These are phyloP conservation scores for Dexiosoma caninum DNA, from an alignment of 2,888 invertebrate species.

Conservation along the genomic window DNA sequence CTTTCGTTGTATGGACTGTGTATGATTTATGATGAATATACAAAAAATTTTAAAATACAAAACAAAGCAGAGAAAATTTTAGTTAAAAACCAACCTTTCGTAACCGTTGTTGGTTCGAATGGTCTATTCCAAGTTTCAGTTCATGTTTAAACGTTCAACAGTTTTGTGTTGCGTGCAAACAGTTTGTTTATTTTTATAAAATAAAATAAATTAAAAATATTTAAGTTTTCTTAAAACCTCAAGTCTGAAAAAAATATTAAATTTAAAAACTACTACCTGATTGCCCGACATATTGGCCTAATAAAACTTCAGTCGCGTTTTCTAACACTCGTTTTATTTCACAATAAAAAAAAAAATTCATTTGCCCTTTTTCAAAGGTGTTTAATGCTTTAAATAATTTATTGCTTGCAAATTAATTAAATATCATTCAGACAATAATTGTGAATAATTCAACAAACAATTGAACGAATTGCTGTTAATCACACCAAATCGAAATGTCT, in stretches of 20 bases:
- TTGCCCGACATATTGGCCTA: neutral
- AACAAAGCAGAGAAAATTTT: slow-evolving; percentile 30
- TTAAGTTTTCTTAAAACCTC: slow-evolving; percentile 4
- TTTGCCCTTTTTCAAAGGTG: slow-evolving; percentile 1
- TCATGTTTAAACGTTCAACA: slow-evolving; percentile 51
- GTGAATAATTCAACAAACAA: neutral
- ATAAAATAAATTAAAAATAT: slow-evolving; percentile 7
- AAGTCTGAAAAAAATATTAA: neutral
- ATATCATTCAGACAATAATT: too few species aligned
- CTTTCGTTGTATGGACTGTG: neutral
- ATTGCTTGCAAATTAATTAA: too few species aligned
- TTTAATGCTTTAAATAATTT: neutral
- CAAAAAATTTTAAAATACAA: slow-evolving; percentile 29
- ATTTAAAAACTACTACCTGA: neutral
- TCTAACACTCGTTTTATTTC: neutral
- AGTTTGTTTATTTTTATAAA: slow-evolving; percentile 4
- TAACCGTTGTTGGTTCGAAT: slow-evolving; percentile 31
- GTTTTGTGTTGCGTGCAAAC: slow-evolving; percentile 40
- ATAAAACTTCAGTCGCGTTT: neutral
- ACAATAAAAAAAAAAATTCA: neutral
- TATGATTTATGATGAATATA: slow-evolving; percentile 15
- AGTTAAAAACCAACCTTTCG: slow-evolving; percentile 48
- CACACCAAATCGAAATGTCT: slow-evolving; percentile 46
- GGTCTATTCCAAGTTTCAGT: slow-evolving; percentile 60
- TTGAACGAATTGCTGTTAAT: neutral